These are phyloP conservation scores for Acanthopleura granulata DNA, from an alignment of 2,888 invertebrate genomes.

Conservation along the genomic window DNA sequence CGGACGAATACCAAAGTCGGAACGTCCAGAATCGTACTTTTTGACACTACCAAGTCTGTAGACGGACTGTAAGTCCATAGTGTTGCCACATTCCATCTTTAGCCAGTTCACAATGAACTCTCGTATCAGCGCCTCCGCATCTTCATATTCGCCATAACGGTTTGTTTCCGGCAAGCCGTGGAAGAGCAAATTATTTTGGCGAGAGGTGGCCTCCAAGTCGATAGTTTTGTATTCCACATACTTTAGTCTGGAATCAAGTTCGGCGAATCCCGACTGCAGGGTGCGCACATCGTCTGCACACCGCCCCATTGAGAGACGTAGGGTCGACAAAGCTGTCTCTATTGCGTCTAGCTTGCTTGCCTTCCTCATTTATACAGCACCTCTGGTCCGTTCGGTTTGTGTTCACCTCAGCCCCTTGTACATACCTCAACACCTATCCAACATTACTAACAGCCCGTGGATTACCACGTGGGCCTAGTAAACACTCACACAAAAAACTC, in stretches of 20 bases:
- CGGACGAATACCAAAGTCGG: not conserved
- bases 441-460: not conserved
- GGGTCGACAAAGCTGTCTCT: not conserved
- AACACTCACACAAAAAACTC: not conserved
- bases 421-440: not conserved
- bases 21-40: not conserved
- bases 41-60: slow-evolving; percentile 4
- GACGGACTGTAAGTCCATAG: not conserved
- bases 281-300: not conserved
- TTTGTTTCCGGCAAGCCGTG: slow-evolving; percentile 3
- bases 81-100: not conserved
- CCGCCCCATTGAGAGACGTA: not conserved
- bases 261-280: not conserved
- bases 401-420: not conserved
- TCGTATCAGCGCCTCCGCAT: not conserved
- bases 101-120: not conserved
- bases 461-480: slow-evolving; percentile 3
- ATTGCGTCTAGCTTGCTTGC: slow-evolving; percentile 4
- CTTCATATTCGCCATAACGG: slow-evolving; percentile 3
- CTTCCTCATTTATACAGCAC: slow-evolving; percentile 12
- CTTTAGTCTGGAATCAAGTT: not conserved
- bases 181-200: slow-evolving; percentile 5
- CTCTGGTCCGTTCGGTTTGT: not conserved
- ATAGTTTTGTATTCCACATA: slow-evolving; percentile 21
- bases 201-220: not conserved